Conservation (phyloP, 2,113 vertebrate species). For the Pituophis catenifer region DNA sequence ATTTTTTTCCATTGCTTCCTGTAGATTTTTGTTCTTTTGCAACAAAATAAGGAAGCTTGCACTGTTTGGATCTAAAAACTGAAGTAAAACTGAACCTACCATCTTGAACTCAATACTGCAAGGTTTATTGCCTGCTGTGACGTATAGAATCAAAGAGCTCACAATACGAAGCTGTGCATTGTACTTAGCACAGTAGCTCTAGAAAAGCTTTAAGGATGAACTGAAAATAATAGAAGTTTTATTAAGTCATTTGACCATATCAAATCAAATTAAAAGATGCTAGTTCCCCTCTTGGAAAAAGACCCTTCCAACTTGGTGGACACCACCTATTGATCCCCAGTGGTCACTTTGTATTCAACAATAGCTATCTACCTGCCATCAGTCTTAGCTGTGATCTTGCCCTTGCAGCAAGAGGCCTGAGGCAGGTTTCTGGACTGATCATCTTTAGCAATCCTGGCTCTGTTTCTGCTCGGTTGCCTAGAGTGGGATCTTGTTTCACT, state of each 20-base stretch:
- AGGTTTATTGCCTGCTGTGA: not conserved
- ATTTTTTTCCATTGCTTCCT: not conserved
- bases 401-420: not conserved
- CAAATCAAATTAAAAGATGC: not conserved
- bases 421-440: not conserved
- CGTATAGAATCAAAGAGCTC: not conserved
- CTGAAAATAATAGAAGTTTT: not conserved
- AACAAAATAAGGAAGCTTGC: not conserved
- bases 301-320: not conserved
- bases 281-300: not conserved
- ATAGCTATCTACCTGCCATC: not conserved
- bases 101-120: not conserved
- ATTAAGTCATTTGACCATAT: not conserved
- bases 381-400: not conserved
- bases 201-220: not conserved
- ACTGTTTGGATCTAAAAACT: not conserved
- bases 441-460: not conserved
- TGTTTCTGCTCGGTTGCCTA: not conserved
- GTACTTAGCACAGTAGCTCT: not conserved
- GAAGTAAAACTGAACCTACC: not conserved
- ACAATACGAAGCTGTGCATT: too few relatives aligned
- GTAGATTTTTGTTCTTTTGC: not conserved
- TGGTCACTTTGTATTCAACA: not conserved
- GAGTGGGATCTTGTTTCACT: conserved; percentile 17
- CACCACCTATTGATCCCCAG: not conserved